Evolutionary conservation across 2,888 invertebrate species (phyloP).

Genomic region (Kryphioiulus occultus): DNA sequence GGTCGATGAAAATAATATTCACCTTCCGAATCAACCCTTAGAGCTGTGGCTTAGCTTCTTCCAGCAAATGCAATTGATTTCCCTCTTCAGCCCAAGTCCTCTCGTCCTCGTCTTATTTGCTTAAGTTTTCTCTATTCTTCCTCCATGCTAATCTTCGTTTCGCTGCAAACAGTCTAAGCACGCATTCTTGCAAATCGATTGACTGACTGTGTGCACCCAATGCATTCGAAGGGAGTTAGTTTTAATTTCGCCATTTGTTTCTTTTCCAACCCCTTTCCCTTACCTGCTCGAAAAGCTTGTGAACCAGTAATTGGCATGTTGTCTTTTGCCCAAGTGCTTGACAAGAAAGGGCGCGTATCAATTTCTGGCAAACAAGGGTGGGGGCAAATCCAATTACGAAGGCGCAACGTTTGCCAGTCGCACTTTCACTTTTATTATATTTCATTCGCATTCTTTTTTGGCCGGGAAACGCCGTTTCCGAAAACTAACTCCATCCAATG

Average conservation of each 20-base stretch:
- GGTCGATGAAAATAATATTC: no score
- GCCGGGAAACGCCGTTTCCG: not conserved
- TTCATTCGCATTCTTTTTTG: not conserved
- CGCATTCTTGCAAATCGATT: not conserved
- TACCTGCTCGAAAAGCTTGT: not conserved
- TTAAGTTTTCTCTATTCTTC: not conserved
- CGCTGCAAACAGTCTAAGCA: not conserved
- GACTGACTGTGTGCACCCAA: not conserved
- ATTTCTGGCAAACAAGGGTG: not conserved
- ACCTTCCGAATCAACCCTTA: not conserved
- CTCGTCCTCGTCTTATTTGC: not conserved
- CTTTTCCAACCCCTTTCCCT: not conserved
- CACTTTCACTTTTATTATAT: not conserved
- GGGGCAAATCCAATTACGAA: conserved; percentile 16
- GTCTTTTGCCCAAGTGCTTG: not conserved
- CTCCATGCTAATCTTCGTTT: not conserved
- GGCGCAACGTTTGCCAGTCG: conserved; percentile 3
- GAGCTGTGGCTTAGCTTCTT: not conserved
- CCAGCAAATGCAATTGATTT: not conserved
- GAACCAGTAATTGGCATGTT: conserved; percentile 7
- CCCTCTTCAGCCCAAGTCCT: not conserved
- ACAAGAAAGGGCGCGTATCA: not conserved
- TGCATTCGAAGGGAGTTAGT: not conserved
- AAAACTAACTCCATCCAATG: not conserved
- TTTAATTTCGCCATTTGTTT: not conserved